Evolutionary conservation across 2,888 invertebrate species (phyloP), one percentile per base, ranked within the genome.

Genomic region (Acronicta aceris): DNA sequence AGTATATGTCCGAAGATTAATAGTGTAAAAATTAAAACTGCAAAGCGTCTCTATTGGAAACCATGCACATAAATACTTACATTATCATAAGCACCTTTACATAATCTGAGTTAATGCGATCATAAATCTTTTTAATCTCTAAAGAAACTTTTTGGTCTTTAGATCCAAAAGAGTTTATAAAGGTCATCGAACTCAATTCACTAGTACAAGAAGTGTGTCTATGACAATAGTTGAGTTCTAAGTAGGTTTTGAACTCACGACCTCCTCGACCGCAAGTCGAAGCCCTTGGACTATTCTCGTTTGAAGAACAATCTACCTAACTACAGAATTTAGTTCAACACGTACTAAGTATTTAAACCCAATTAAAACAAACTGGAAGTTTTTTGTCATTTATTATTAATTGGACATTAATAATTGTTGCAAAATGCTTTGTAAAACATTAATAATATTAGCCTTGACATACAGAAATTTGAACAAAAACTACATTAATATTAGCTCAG

Each of bases 331-430:
- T 27, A 57, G 40, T 59, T 42, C 46, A 66, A 70, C 48, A 62
- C 65, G 65, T 64, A 45, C 40, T 25, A 21, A 21, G 21, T 21
- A 17, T 48, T 42, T 33, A 21, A 17, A 17, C 25, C 45, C 17
- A 17, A 50, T 67, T 38, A 7, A 9, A 27, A 41, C 12, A 42
- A 43, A 30, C 8, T 59, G 48, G 12, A 15, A 38, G 17, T 53
- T 69, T 65, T 59, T 47, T 48, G 21, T 50, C 38, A 50, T 3
- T 65, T 10, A 27, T 57, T 17, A 49, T 49, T 53, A 67, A 43
- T 53, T 42, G 27, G n/a, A 42, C 41, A 59, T 54, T 72, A 72
- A 68, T 72, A 46, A 49, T 38, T 66, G 15, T 67, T 53, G 42
- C 49, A 30, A 65, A 68, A 72, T 40, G 40, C 25, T 55, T 49